Evolutionary conservation across 2,797 vertebrate species (phyloP).

Genomic region (Atherinosoma microstoma): DNA sequence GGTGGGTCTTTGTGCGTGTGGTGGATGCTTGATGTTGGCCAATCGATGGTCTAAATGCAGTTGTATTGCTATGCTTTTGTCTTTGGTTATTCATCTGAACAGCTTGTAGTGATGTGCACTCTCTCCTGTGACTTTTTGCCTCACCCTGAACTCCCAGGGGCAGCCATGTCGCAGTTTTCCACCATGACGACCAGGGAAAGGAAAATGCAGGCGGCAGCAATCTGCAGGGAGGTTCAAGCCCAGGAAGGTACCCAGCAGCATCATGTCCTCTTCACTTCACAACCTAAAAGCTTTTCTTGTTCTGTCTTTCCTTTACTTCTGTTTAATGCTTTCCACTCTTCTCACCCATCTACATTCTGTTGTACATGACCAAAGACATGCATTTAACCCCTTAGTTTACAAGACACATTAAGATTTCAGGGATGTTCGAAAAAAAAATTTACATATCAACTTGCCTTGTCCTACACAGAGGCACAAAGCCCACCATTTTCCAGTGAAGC

Average conservation of each 20-base stretch:
- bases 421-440: background rate
- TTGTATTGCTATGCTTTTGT: conserved; percentile 47
- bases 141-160: conserved; percentile 62
- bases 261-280: conserved; percentile 42
- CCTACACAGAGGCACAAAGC: conserved; percentile 17
- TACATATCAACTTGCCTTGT: conserved; percentile 2
- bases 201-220: conserved; percentile 92
- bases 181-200: conserved; percentile 89
- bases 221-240: conserved; percentile 92
- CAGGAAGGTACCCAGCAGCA: conserved; percentile 83
- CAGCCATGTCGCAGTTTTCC: conserved; percentile 90
- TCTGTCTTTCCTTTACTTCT: conserved; percentile 15
- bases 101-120: conserved; percentile 47
- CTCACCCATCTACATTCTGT: background rate
- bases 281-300: conserved; percentile 19
- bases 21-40: conserved; percentile 39
- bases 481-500: conserved; percentile 49
- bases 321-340: background rate
- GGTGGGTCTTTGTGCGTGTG: conserved; percentile 35
- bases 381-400: conserved; percentile 16
- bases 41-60: conserved; percentile 43
- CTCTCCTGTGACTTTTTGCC: conserved; percentile 43
- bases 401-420: conserved; percentile 12
- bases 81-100: conserved; percentile 35
- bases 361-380: background rate